A percentile compares a stretch with the other conserved stretches of the same genome.
These are phyloP conservation scores for Apodemus sylvaticus DNA, from an alignment of 2,113 vertebrate genomes.

Conservation along the genomic window DNA sequence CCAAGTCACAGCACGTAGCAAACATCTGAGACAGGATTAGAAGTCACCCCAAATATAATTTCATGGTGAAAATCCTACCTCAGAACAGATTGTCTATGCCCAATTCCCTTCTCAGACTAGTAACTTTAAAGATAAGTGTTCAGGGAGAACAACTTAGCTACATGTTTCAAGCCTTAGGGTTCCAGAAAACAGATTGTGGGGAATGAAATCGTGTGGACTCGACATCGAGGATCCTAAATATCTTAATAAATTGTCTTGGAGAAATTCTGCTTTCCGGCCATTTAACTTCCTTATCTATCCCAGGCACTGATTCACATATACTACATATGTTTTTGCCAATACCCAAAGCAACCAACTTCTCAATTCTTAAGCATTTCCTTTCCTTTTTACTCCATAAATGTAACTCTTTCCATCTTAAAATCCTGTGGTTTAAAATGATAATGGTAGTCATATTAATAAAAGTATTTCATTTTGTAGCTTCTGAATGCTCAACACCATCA, in stretches of 20 bases:
- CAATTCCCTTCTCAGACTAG: slow-evolving; percentile 35
- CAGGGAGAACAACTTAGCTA: slow-evolving; percentile 28
- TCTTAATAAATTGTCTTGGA: not conserved
- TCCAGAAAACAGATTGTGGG: not conserved
- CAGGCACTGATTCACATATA: not conserved
- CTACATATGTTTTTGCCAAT: not conserved
- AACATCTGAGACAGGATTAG: not conserved
- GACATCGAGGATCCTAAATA: not conserved
- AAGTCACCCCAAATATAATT: slow-evolving; percentile 20
- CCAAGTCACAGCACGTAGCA: not conserved
- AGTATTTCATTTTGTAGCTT: not conserved
- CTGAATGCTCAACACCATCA: not conserved
- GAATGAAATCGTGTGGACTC: not conserved
- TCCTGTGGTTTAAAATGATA: not conserved
- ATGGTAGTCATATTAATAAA: not conserved
- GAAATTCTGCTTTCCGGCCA: slow-evolving; percentile 7
- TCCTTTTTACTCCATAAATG: not conserved
- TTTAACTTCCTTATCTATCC: not conserved
- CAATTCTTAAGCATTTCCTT: not conserved
- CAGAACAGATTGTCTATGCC: slow-evolving; percentile 32
- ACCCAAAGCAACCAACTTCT: not conserved
- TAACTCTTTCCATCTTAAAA: slow-evolving; percentile 25
- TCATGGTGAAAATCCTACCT: slow-evolving; percentile 3
- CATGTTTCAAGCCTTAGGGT: not conserved
- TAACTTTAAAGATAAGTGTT: slow-evolving; percentile 21